These are phyloP conservation scores for Odontophorus gujanensis DNA, from an alignment of 2,113 vertebrate genomes.

Conservation along the genomic window DNA sequence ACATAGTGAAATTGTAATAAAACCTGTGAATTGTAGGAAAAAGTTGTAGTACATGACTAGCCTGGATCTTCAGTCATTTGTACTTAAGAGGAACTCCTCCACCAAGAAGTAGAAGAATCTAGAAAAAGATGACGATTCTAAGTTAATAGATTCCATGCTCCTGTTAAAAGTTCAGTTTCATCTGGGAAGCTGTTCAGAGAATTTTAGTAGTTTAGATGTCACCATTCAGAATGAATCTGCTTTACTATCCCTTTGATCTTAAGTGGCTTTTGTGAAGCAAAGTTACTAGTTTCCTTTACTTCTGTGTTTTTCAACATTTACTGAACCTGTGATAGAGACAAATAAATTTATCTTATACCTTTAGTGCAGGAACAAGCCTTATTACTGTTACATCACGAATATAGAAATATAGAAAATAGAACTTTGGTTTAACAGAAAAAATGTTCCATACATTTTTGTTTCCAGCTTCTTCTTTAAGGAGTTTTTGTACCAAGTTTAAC, in stretches of 20 bases:
- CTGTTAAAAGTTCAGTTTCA: background rate
- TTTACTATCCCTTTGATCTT: background rate
- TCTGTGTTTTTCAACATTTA: background rate
- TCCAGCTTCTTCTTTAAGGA: background rate
- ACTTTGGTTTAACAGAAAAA: background rate
- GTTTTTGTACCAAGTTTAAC: background rate
- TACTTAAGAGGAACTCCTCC: background rate
- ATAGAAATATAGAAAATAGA: background rate
- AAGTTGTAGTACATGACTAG: background rate
- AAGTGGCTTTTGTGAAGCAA: background rate
- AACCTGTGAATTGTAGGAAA: background rate
- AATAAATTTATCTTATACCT: background rate
- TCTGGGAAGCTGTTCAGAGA: background rate
- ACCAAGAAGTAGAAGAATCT: background rate
- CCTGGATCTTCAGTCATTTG: background rate
- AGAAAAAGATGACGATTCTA: background rate
- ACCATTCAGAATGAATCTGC: background rate
- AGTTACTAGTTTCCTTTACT: background rate
- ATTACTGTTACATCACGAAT: background rate
- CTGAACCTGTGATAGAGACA: background rate
- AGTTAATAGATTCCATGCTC: background rate
- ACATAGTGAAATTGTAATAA: background rate
- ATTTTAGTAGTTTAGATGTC: background rate
- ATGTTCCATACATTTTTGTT: background rate
- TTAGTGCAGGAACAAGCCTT: background rate